phyloP scores from a whole-genome alignment of 2,888 invertebrate genomes.

The Rhagonycha fulva region DNA sequence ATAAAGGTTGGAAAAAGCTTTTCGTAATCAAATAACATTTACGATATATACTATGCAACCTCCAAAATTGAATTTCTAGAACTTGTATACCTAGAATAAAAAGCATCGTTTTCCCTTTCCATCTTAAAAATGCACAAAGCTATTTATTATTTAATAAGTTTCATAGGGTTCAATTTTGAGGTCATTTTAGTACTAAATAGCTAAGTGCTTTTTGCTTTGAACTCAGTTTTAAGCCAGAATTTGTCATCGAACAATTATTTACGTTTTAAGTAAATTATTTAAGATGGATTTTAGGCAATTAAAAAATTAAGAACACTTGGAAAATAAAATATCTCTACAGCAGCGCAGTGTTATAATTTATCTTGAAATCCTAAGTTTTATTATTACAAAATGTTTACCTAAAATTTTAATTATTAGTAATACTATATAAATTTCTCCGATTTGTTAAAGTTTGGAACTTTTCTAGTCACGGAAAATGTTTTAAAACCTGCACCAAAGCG shows the following conservation, averaged over 20 bases:
- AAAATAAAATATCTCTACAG: background rate
- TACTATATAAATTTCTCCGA: background rate
- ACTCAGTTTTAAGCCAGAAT: background rate
- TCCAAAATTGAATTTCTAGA: background rate
- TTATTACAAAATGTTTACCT: background rate
- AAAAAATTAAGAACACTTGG: background rate
- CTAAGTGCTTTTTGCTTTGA: background rate
- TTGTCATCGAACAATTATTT: background rate
- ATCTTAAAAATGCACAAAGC: background rate
- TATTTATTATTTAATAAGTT: background rate
- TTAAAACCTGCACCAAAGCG: constrained; percentile 4
- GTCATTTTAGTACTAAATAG: background rate
- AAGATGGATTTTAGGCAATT: background rate
- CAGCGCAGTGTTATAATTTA: background rate
- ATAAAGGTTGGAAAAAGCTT: background rate
- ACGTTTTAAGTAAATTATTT: background rate
- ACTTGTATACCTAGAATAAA: background rate
- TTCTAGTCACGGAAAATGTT: background rate
- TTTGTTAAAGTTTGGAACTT: background rate
- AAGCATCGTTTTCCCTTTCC: background rate
- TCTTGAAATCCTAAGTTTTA: background rate
- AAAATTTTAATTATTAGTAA: background rate
- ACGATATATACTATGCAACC: background rate
- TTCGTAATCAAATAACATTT: background rate
- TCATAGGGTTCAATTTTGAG: background rate